These are phyloP conservation scores for Enoplosus armatus DNA, from an alignment of 2,797 vertebrate genomes.

Conservation along the genomic window DNA sequence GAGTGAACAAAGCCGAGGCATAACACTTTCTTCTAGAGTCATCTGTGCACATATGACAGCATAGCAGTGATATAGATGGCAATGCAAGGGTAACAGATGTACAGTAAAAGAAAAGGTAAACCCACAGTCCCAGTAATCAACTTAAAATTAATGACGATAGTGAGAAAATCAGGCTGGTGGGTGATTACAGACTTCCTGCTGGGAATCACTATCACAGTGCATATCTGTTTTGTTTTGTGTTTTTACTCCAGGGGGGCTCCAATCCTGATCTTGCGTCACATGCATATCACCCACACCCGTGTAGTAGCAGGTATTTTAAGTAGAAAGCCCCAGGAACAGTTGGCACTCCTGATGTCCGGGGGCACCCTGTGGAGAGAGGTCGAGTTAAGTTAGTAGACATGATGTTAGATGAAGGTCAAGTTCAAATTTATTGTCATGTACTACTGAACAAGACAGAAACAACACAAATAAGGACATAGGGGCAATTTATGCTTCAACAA, in stretches of 20 bases:
- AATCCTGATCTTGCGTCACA: too few relatives aligned
- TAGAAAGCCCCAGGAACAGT: conserved; percentile 4
- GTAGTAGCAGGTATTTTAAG: not conserved
- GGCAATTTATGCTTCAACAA: not conserved
- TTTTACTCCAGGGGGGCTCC: too few relatives aligned
- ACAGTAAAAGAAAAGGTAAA: not conserved
- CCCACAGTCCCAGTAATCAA: not conserved
- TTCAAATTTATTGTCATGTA: conserved; percentile 12
- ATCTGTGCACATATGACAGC: not conserved
- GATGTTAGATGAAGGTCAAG: conserved; percentile 54
- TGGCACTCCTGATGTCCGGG: not conserved
- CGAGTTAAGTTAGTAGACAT: conserved; percentile 29
- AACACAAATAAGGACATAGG: too few relatives aligned
- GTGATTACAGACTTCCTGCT: too few relatives aligned
- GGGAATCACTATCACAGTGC: too few relatives aligned
- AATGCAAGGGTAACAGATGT: not conserved
- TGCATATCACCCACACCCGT: too few relatives aligned
- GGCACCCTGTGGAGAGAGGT: conserved; percentile 20
- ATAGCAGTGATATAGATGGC: not conserved
- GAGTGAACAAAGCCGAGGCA: not conserved
- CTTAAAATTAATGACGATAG: not conserved
- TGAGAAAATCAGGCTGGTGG: not conserved
- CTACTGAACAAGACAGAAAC: not conserved
- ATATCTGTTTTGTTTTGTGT: too few relatives aligned
- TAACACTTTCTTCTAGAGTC: not conserved